Conservation (phyloP, 2,113 vertebrate genomes). For the Gavialis gangeticus region DNA sequence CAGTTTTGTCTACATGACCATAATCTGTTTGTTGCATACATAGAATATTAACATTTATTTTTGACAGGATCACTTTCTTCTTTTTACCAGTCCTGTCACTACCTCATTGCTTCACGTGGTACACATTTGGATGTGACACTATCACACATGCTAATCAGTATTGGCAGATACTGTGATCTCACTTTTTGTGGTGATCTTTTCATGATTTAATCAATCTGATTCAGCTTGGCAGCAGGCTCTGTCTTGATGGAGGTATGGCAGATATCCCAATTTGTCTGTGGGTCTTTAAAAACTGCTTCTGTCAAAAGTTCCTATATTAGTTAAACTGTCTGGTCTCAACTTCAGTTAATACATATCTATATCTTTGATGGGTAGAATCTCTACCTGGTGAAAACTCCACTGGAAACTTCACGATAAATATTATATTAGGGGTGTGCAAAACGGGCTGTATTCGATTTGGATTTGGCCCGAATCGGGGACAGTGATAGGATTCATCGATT, state of each 20-base stretch:
- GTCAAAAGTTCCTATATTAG: no score
- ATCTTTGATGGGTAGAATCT: neutral
- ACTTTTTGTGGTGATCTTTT: conserved; percentile 18
- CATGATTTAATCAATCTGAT: conserved; percentile 42
- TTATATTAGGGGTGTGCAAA: no score
- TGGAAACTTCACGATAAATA: neutral
- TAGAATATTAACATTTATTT: neutral
- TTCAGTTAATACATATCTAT: neutral
- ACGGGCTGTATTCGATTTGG: no score
- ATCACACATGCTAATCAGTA: neutral
- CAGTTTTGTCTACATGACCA: neutral
- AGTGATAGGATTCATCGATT: no score
- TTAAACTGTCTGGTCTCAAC: no score
- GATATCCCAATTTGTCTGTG: no score
- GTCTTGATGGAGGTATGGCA: neutral
- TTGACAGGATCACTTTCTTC: neutral
- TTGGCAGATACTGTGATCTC: neutral
- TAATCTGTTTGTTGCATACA: neutral
- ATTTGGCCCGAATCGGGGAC: no score
- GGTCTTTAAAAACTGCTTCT: no score
- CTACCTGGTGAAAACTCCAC: neutral
- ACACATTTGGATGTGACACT: neutral
- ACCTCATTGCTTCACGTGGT: neutral
- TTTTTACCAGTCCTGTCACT: neutral
- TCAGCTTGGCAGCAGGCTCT: conserved; percentile 42